Evolutionary conservation across 2,888 invertebrate genomes (phyloP), one percentile per base, ranked within the genome.

Genomic region (Lithodes maja): DNA sequence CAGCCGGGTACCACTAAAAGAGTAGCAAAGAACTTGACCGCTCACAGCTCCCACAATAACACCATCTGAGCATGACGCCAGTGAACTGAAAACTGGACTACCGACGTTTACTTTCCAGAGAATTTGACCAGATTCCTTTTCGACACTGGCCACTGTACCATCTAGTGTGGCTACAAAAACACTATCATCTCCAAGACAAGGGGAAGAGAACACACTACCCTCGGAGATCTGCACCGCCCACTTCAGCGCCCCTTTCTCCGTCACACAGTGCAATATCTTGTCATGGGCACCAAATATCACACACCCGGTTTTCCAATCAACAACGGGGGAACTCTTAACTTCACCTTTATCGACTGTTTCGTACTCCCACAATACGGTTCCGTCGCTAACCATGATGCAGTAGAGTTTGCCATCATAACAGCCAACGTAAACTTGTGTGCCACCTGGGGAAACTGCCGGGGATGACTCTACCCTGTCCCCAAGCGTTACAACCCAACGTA

Each of bases 391-490:
- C 80, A 95, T 93, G 90, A 97, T 94, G 92, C 96, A 96, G 92
- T 97, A 96, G 1, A 98, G 93, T 15, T 94, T 94, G 3, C 96
- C 96, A 94, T 97, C 96, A 93, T 97, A 96, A 90, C 97, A 96
- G 33, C 97, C 97, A 49, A 97, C 95, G 89, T 96, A 94, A 0
- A 96, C 95, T 92, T 92, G 93, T 68, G 93, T 92, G 50, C 94
- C 94, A 93, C 94, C 93, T 0, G 91, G 75, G 68, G 94, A 94
- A 50, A 94, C 89, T 91, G 93, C 94, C 9, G 95, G 94, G 71
- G 94, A 95, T 0, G 97, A 96, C 94, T 98, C 97, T 55, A 98
- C 95, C 83, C 97, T 95, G 92, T 96, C 95, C 7, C 95, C 95
- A 2, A 97, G 93, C 87, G 93, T 93, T 54, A 91, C 91, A 68